Evolutionary conservation across 2,888 invertebrate genomes (phyloP).

Genomic region (Chaetogeoica ovagalla): DNA sequence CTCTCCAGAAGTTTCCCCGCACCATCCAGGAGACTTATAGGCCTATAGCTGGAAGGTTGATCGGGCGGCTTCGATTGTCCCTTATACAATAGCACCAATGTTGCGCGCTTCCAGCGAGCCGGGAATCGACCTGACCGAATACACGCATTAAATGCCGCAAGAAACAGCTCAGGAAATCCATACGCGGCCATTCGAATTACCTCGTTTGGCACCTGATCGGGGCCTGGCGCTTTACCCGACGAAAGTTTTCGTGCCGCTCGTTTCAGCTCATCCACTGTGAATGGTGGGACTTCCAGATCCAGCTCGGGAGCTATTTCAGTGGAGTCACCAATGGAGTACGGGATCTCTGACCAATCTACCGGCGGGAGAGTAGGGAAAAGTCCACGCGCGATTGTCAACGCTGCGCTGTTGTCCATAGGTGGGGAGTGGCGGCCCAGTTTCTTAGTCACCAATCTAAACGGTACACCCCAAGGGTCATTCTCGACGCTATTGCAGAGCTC

Average conservation of each 20-base stretch:
- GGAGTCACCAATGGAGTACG: rapidly evolving
- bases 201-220: not conserved
- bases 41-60: not conserved
- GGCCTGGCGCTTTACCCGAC: not conserved
- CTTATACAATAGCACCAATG: not conserved
- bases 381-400: rapidly evolving
- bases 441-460: not conserved
- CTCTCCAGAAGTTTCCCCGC: not conserved
- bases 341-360: not conserved
- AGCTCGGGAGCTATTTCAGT: rapidly evolving
- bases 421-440: not conserved
- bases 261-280: not conserved
- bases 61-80: not conserved
- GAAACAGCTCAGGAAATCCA: not conserved
- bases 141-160: not conserved
- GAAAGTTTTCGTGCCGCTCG: rapidly evolving
- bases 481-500: not conserved
- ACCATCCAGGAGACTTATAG: not conserved
- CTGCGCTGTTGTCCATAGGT: not conserved
- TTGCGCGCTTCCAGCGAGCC: not conserved
- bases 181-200: not conserved
- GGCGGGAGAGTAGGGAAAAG: not conserved
- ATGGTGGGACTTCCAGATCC: rapidly evolving
- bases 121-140: rapidly evolving
- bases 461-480: not conserved